Evolutionary conservation across 2,113 vertebrate species (phyloP).

Genomic region (Drymodes brunneopygia): DNA sequence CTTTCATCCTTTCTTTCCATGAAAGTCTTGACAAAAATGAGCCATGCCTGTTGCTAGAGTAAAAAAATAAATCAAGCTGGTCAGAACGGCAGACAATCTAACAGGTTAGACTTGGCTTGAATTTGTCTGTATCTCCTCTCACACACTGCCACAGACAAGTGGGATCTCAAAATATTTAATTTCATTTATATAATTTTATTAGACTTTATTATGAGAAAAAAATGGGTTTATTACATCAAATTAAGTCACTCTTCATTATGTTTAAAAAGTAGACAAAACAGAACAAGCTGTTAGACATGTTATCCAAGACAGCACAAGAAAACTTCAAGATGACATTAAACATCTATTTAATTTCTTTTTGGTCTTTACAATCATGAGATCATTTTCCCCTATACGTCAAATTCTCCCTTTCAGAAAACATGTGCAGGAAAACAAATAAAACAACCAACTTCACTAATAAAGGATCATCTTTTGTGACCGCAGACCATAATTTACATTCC

Average conservation of each 20-base stretch:
- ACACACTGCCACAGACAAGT: neutral
- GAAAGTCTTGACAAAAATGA: conserved; percentile 20
- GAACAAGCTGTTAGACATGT: neutral
- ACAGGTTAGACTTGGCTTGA: neutral
- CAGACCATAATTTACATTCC: neutral
- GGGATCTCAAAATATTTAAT: neutral
- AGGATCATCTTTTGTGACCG: neutral
- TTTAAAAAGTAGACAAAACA: neutral
- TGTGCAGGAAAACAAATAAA: neutral
- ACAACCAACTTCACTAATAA: neutral
- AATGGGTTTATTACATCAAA: neutral
- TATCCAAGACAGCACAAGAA: neutral
- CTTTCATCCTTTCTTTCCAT: conserved; percentile 1
- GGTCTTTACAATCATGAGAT: neutral
- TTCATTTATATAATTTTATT: neutral
- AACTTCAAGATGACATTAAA: neutral
- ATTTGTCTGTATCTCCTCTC: neutral
- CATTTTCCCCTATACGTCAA: neutral
- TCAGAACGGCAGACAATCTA: neutral
- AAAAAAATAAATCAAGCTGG: neutral
- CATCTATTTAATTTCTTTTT: neutral
- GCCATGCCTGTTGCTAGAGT: conserved; percentile 5
- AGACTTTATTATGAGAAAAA: neutral
- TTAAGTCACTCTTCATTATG: neutral
- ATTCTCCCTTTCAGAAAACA: neutral